Percentiles rank a stretch among this genome's conserved stretches.
phyloP scores from a whole-genome alignment of 2,888 invertebrate species.

The Craniophora ligustri region DNA sequence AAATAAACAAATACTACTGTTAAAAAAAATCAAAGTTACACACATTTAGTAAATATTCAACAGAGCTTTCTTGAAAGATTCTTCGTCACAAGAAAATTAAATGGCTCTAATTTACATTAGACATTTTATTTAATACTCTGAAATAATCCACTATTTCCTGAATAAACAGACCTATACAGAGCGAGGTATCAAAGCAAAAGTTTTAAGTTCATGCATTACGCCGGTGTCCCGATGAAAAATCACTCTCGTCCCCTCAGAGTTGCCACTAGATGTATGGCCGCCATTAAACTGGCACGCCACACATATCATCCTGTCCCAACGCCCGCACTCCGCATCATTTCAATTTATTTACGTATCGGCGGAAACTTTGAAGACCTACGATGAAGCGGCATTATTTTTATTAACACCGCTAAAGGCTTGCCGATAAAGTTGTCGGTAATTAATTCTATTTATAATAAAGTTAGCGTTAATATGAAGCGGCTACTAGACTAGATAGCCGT shows the following conservation, averaged over 20 bases:
- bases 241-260: slow-evolving; percentile 47
- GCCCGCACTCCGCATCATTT: slow-evolving; percentile 52
- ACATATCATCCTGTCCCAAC: slow-evolving; percentile 56
- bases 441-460: not conserved
- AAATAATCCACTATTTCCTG: not conserved
- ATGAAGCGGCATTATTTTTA: slow-evolving; percentile 19
- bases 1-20: too few relatives aligned
- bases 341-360: slow-evolving; percentile 55
- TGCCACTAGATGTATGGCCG: slow-evolving; percentile 48
- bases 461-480: not conserved
- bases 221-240: slow-evolving; percentile 55
- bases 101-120: too few relatives aligned
- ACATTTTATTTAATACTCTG: not conserved
- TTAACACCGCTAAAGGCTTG: slow-evolving; percentile 9
- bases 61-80: too few relatives aligned
- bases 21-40: too few relatives aligned
- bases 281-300: slow-evolving; percentile 59
- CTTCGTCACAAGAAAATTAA: too few relatives aligned
- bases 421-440: slow-evolving; percentile 12
- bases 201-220: slow-evolving; percentile 51
- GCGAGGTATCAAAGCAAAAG: slow-evolving; percentile 23
- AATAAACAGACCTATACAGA: slow-evolving; percentile 1
- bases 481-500: too few relatives aligned
- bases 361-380: slow-evolving; percentile 30
- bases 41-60: too few relatives aligned